Evolutionary conservation across 1,140 invertebrate species (phyloP), one percentile per base, ranked within the genome.

Genomic region (Brachionus calyciflorus): DNA sequence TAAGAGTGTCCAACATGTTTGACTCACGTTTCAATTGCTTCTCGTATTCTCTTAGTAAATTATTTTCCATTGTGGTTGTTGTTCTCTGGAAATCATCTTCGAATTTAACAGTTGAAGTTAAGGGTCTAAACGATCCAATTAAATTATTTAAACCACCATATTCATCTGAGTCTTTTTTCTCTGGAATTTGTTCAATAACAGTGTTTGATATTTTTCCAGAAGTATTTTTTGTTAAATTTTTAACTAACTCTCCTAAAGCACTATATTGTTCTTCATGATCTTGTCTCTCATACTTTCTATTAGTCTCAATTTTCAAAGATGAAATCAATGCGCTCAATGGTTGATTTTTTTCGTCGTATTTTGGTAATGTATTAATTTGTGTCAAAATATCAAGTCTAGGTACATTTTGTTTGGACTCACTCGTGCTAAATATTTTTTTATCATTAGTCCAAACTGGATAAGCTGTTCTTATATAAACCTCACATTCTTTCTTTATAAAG

Each of bases 361-460:
- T 37, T 37, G 33, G 14, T 17, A 37, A 17, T 33, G n/a, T 60
- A 33, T 21, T 40, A 17, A 17, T 19, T 37, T 28, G 37, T 19
- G 14, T 60, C n/a, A 37, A 33, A 60, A 60, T 17, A 9, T 60
- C 55, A 17, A 10, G 33, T 40, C 19, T 28, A n/a, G n/a, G n/a
- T 17, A 60, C 24, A 65, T 10, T n/a, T 4, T 65, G 7, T 12
- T 65, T 44, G 21, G 41, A 21, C 21, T 65, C 41, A 1, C 17
- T 37, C 10, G 37, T 12, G 17, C 51, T 49, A 24, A 73, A 51
- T 1, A 73, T 33, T 51, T 73, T 73, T 19, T 73, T 73, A n/a
- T 49, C 46, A 19, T 12, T 37, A 4, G 44, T 73, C 69, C 69
- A 73, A 41, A 19, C 46, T 21, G 69, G 69, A 73, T 73, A 73